These are phyloP conservation scores for Micropoecilia bifurca DNA, from an alignment of 2,797 vertebrate genomes.

Conservation along the genomic window DNA sequence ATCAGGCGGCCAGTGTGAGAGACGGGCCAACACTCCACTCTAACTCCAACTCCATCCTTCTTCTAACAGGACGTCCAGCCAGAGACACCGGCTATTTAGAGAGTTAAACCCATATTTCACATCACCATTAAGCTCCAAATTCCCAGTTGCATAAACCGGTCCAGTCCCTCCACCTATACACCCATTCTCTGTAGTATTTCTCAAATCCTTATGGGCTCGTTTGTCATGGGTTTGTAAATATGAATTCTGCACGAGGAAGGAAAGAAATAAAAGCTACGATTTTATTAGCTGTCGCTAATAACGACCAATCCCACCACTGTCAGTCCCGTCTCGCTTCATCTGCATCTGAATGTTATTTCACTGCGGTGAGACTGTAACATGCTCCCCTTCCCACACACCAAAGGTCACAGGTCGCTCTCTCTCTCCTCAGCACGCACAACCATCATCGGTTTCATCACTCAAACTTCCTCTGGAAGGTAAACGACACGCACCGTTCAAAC, in stretches of 20 bases:
- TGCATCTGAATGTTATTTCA: conserved; percentile 65
- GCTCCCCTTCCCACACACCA: conserved; percentile 45
- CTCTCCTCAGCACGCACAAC: neutral
- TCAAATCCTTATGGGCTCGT: neutral
- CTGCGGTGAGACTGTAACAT: conserved; percentile 18
- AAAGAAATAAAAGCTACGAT: conserved; percentile 27
- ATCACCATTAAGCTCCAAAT: neutral
- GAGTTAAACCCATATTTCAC: neutral
- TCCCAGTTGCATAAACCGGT: neutral
- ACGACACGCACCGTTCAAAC: conserved; percentile 1
- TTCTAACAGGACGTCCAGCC: neutral
- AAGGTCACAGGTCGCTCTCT: conserved; percentile 26
- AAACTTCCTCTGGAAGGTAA: neutral
- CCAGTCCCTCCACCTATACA: neutral
- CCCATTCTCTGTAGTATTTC: neutral
- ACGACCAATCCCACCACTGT: conserved; percentile 53
- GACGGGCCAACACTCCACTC: neutral
- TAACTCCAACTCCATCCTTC: neutral
- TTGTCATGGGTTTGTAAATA: neutral
- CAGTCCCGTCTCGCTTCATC: conserved; percentile 67
- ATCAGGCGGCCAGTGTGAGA: neutral
- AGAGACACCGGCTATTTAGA: neutral
- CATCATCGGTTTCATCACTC: conserved; percentile 14
- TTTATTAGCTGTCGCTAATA: conserved; percentile 56
- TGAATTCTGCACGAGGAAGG: neutral